Percentiles rank a stretch among this genome's conserved stretches.
Evolutionary conservation across 2,797 vertebrate genomes (phyloP).

Genomic region (Eulemur rubriventer): DNA sequence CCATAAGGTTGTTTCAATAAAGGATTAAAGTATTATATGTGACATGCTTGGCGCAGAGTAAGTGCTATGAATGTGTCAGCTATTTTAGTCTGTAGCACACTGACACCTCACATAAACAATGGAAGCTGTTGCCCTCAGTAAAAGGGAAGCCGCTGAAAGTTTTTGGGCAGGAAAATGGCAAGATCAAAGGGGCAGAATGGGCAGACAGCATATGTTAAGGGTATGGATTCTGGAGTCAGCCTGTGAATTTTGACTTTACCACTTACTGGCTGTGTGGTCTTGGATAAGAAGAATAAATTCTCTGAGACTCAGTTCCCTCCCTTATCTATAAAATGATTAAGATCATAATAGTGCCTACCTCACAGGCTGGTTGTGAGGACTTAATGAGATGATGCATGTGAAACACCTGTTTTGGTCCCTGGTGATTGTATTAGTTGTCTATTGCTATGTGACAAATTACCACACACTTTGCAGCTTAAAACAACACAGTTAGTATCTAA

Average conservation of each 20-base stretch:
- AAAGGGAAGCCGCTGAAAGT: neutral
- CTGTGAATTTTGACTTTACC: neutral
- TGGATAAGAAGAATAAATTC: neutral
- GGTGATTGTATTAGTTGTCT: neutral
- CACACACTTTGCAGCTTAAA: neutral
- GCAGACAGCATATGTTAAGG: rapidly evolving
- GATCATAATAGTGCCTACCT: neutral
- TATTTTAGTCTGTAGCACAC: neutral
- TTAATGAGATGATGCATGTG: neutral
- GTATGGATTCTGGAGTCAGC: neutral
- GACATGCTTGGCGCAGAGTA: rapidly evolving
- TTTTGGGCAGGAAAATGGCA: neutral
- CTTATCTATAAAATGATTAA: neutral
- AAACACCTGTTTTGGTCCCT: rapidly evolving
- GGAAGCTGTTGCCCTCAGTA: too few species aligned
- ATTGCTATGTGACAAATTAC: neutral
- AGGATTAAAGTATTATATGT: too few species aligned
- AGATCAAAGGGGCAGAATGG: neutral
- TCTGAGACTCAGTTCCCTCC: neutral
- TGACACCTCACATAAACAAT: neutral
- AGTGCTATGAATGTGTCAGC: neutral
- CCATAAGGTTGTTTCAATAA: neutral
- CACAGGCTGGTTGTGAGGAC: neutral
- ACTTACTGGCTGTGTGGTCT: neutral
- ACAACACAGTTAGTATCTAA: neutral